These are phyloP conservation scores for Erythrocebus patas DNA, from an alignment of 2,113 vertebrate genomes.

Conservation along the genomic window DNA sequence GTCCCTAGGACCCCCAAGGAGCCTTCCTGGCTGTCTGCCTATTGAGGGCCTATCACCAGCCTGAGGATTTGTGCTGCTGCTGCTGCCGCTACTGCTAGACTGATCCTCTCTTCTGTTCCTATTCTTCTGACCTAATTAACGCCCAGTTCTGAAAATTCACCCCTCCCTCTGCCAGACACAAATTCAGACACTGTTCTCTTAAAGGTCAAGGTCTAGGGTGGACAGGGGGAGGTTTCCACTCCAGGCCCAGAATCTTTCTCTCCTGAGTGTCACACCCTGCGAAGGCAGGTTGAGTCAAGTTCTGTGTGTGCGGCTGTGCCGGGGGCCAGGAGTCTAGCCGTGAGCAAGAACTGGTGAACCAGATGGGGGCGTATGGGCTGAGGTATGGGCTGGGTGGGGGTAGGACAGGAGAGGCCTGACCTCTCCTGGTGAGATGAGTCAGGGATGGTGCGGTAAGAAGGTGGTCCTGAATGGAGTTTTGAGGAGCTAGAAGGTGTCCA, in stretches of 20 bases:
- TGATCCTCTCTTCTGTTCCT: not conserved
- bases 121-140: conserved; percentile 2
- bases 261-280: not conserved
- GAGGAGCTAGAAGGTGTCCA: not conserved
- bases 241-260: not conserved
- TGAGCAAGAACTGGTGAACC: not conserved
- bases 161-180: not conserved
- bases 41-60: not conserved
- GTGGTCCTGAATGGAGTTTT: not conserved
- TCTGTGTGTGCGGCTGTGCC: not conserved
- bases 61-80: not conserved
- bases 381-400: not conserved
- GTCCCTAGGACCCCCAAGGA: not conserved
- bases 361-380: not conserved
- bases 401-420: not conserved
- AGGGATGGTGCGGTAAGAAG: not conserved
- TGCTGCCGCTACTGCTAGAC: not conserved
- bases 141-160: not conserved
- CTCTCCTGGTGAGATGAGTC: not conserved
- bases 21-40: not conserved
- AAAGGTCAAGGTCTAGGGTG: not conserved
- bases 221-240: not conserved
- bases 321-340: not conserved
- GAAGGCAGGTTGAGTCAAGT: not conserved
- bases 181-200: not conserved